phyloP scores from a whole-genome alignment of 1,140 invertebrate species.

The Penaeus vannamei region DNA sequence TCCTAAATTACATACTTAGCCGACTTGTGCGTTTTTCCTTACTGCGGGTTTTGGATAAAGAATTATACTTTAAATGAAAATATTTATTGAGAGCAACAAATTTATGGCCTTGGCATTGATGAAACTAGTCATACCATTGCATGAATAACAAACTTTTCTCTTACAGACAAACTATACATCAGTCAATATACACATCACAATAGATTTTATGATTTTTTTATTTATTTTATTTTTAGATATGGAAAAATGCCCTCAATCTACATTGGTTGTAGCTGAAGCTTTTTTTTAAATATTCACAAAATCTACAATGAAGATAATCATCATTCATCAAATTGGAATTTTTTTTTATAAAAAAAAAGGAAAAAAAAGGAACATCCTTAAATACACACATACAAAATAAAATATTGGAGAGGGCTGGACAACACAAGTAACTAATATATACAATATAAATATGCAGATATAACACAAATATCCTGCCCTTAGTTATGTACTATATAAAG shows the following conservation, averaged over 20 bases:
- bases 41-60: no score
- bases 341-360: constrained; percentile 35
- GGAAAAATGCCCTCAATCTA: constrained; percentile 54
- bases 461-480: background rate
- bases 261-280: constrained; percentile 20
- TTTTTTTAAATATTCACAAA: background rate
- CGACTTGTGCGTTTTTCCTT: no score
- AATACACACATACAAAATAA: constrained; percentile 56
- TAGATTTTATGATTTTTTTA: constrained; percentile 8
- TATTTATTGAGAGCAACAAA: constrained; percentile 61
- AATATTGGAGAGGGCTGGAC: constrained; percentile 44
- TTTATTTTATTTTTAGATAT: constrained; percentile 2
- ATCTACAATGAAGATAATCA: background rate
- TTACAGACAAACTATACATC: constrained; percentile 28
- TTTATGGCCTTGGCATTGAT: constrained; percentile 56
- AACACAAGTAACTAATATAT: constrained; percentile 49
- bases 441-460: constrained; percentile 42
- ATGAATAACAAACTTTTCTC: constrained; percentile 41
- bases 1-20: no score
- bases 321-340: constrained; percentile 19
- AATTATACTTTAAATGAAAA: constrained; percentile 44
- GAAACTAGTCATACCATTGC: constrained; percentile 40
- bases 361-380: constrained; percentile 45
- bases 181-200: constrained; percentile 30
- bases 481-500: no score